Percentiles rank a stretch among this genome's conserved stretches.
phyloP scores from a whole-genome alignment of 2,888 invertebrate genomes.

The Dioctria rufipes region DNA sequence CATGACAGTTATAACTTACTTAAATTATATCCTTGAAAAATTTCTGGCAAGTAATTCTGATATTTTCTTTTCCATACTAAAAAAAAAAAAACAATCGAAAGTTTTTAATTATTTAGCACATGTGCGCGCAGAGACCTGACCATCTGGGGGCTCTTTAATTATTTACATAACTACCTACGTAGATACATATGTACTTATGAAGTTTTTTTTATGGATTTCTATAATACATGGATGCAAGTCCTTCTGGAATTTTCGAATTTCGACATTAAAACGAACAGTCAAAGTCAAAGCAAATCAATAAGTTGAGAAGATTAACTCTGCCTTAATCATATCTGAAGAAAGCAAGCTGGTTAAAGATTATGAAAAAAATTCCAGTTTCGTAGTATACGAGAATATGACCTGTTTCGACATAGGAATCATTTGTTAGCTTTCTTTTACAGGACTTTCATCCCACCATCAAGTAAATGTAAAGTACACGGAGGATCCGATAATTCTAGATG shows the following conservation, averaged over 20 bases:
- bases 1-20: too few relatives aligned
- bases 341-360: slow-evolving; percentile 41
- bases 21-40: too few relatives aligned
- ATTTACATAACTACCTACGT: not conserved
- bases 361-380: slow-evolving; percentile 38
- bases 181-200: too few relatives aligned
- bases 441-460: not conserved
- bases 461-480: too few relatives aligned
- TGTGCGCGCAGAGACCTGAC: not conserved
- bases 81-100: not conserved
- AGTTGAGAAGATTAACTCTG: slow-evolving; percentile 22
- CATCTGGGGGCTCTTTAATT: slow-evolving; percentile 1
- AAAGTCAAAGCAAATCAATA: slow-evolving; percentile 40
- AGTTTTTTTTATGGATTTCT: too few relatives aligned
- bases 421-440: not conserved
- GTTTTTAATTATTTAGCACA: not conserved
- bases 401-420: not conserved
- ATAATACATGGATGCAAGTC: too few relatives aligned
- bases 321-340: slow-evolving; percentile 29
- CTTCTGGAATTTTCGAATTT: too few relatives aligned
- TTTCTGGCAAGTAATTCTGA: too few relatives aligned
- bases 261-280: not conserved
- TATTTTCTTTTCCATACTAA: too few relatives aligned
- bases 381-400: slow-evolving; percentile 29
- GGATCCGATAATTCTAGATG: too few relatives aligned